Conservation (phyloP, 2,888 invertebrate genomes). For the Platycheirus albimanus region DNA sequence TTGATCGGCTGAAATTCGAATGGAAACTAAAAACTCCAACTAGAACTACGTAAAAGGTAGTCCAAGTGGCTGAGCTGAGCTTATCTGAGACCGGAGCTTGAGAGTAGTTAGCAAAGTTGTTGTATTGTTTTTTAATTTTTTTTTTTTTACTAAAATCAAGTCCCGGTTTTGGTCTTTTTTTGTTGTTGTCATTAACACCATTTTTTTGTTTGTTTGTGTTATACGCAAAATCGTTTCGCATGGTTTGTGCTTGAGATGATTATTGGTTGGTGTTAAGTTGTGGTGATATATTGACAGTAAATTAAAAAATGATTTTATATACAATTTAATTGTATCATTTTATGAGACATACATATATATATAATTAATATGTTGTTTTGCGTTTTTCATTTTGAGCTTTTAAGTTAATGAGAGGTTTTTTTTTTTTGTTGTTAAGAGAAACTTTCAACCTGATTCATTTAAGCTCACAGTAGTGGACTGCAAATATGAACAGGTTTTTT, state of each 20-base stretch:
- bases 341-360: too few relatives aligned
- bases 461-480: too few relatives aligned
- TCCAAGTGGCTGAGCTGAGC: neutral
- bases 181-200: conserved; percentile 44
- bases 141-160: conserved; percentile 12
- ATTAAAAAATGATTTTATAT: neutral
- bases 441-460: too few relatives aligned
- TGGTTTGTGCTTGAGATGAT: conserved; percentile 10
- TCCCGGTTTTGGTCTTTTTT: conserved; percentile 24
- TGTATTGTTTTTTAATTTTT: too few relatives aligned
- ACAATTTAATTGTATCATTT: too few relatives aligned
- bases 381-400: too few relatives aligned
- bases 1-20: conserved; percentile 46
- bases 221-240: conserved; percentile 25
- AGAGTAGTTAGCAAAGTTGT: conserved; percentile 8
- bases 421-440: too few relatives aligned
- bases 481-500: too few relatives aligned
- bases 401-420: too few relatives aligned
- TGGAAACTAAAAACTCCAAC: conserved; percentile 46
- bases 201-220: conserved; percentile 4
- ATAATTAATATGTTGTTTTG: neutral
- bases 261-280: conserved; percentile 46
- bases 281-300: neutral
- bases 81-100: too few relatives aligned
- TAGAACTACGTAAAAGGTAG: conserved; percentile 4